A percentile compares a stretch with the other conserved stretches of the same genome.
Conservation (phyloP, 92 coral and sea anemone genomes). For the Phenganax stokvisi region DNA sequence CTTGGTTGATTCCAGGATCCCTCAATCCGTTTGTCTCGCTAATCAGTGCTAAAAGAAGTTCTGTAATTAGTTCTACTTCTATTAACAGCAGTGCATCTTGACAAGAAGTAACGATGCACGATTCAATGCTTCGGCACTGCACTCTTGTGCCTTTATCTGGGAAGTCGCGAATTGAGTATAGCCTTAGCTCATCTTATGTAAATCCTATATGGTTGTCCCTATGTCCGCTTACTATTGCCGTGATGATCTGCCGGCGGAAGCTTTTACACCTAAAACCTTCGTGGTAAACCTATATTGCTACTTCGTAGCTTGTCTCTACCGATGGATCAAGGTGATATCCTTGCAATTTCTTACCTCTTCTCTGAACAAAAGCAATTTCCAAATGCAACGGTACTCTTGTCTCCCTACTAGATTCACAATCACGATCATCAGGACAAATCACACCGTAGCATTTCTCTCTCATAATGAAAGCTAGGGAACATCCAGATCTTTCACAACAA, state of each 20-base stretch:
- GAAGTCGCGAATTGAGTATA: no score
- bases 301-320: background rate
- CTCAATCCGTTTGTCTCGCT: background rate
- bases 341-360: conserved; percentile 18
- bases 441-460: conserved; percentile 37
- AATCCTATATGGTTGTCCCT: no score
- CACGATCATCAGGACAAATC: conserved; percentile 36
- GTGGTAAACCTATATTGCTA: background rate
- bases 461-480: conserved; percentile 34
- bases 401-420: conserved; percentile 16
- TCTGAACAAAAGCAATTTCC: conserved; percentile 27
- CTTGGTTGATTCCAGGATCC: background rate
- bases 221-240: no score
- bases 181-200: no score
- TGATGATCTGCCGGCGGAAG: no score
- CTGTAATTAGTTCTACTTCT: no score
- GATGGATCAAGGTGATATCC: no score
- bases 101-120: no score
- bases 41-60: background rate
- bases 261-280: no score
- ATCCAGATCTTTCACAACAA: conserved; percentile 23
- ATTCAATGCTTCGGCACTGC: no score
- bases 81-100: no score
- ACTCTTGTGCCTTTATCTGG: no score
- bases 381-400: conserved; percentile 29